Base-by-base conservation (phyloP, 2,888 invertebrate genomes). In the Marasmarcha lunaedactyla region DNA sequence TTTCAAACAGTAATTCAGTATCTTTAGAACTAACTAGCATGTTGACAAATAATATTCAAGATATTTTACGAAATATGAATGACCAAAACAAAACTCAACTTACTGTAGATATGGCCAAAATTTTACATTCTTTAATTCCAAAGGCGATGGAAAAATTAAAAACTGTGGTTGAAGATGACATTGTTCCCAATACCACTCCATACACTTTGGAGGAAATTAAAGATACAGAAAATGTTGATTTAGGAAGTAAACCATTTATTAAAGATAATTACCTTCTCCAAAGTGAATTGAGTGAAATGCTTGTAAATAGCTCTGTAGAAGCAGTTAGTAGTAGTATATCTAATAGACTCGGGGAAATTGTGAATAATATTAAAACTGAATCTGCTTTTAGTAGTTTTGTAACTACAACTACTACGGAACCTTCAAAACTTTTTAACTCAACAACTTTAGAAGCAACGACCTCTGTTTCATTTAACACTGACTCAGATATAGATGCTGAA, bases 21-120 rank as follows among this genome's bases (percentile, higher is more conserved):
- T 83, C 83, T 44, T 71, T 74, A 46, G 79, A 77, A 77, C 73
- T 83, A 83, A 83, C 83, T 65, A 81, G 81, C 81, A 83, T 81
- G 81, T 69, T 83, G 49, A 66, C 81, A 51, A 78, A 71, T 72
- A 78, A 77, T 52, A 83, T 83, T 53, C 69, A 57, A 60, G 63
- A 60, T 63, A 78, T 83, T 51, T 68, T 83, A 41, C 55, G 69
- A 59, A 73, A 70, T 54, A 74, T 81, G 76, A 78, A 83, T 52
- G 71, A 71, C 46, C 65, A 65, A 11, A 76, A 71, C 65, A 77
- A 63, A 65, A 66, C 67, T 54, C 79, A 71, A 68, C 67, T 86
- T 59, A 71, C 73, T 46, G 78, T 78, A 61, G 85, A 86, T 71
- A 81, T 83, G 76, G 63, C 69, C 42, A 76, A 73, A 54, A 62